Evolutionary conservation across 2,113 vertebrate genomes (phyloP).

Genomic region (Sula dactylatra): DNA sequence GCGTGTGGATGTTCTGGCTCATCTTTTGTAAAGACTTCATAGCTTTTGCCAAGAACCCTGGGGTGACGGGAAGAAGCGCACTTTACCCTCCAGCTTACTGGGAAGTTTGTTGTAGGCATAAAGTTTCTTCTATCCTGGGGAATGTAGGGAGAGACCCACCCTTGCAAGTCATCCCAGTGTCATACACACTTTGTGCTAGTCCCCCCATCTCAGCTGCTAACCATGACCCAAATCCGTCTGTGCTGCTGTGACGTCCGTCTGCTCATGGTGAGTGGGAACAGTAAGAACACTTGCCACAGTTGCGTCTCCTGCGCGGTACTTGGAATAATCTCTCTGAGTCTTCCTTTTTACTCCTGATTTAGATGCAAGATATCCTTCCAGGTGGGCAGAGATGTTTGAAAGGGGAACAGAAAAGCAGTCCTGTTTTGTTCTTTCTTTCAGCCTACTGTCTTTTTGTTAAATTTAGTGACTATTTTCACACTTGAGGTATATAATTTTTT

Average conservation of each 20-base stretch:
- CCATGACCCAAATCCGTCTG: not conserved
- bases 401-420: not conserved
- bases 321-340: not conserved
- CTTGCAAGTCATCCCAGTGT: not conserved
- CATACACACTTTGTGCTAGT: not conserved
- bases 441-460: not conserved
- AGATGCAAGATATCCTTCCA: not conserved
- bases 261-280: not conserved
- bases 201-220: not conserved
- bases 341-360: not conserved
- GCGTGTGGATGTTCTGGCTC: not conserved
- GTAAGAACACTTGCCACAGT: not conserved
- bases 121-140: not conserved
- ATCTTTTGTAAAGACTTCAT: not conserved
- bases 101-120: not conserved
- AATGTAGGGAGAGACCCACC: not conserved
- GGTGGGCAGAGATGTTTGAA: not conserved
- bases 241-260: not conserved
- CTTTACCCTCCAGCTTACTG: not conserved
- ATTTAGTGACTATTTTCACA: not conserved
- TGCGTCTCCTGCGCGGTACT: not conserved
- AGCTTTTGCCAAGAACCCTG: not conserved
- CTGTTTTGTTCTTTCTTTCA: not conserved
- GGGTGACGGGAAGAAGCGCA: not conserved
- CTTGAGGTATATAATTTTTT: not conserved